phyloP scores from a whole-genome alignment of 2,113 vertebrate genomes.

The Lophura nycthemera region DNA sequence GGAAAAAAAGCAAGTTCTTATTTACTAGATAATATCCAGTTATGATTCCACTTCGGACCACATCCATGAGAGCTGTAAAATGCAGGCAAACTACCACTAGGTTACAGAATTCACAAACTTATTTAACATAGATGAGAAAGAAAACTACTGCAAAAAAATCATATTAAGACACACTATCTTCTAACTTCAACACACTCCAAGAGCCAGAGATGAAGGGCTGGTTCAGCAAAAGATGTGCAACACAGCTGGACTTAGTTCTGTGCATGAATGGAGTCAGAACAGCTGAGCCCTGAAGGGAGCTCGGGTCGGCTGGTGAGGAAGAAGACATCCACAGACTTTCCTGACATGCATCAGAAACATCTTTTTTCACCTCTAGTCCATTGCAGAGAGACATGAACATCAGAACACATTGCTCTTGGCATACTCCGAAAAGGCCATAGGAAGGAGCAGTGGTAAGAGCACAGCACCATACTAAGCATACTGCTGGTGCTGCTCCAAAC shows the following conservation, averaged over 20 bases:
- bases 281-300: background rate
- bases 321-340: background rate
- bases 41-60: background rate
- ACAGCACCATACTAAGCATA: accelerated
- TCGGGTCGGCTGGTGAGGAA: background rate
- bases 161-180: background rate
- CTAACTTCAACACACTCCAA: background rate
- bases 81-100: background rate
- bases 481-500: background rate
- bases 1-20: background rate
- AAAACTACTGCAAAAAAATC: background rate
- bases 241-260: background rate
- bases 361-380: background rate
- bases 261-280: background rate
- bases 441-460: background rate
- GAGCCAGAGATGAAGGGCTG: background rate
- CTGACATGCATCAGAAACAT: background rate
- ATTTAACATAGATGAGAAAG: background rate
- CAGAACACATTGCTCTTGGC: background rate
- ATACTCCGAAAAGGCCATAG: background rate
- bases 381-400: background rate
- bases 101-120: background rate
- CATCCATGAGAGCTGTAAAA: background rate
- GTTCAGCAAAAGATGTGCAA: background rate
- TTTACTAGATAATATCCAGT: background rate